Percentiles rank a stretch among this genome's conserved stretches.
Evolutionary conservation across 2,113 vertebrate genomes (phyloP).

Genomic region (Hypomesus transpacificus): DNA sequence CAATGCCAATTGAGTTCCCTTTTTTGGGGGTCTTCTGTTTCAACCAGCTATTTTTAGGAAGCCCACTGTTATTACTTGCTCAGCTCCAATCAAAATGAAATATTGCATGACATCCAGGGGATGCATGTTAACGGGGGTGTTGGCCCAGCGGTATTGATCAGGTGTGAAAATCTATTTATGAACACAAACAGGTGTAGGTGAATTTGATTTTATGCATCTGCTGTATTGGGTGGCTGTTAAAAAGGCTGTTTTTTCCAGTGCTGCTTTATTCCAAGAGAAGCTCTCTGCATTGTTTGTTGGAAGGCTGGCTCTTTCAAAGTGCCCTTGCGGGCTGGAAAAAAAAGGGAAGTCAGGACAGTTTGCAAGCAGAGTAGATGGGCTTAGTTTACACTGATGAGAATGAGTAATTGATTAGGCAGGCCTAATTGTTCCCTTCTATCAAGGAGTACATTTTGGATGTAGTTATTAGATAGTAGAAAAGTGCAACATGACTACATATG

Average conservation of each 20-base stretch:
- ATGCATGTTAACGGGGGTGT: constrained; percentile 61
- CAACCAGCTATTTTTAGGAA: constrained; percentile 34
- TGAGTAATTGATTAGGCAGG: not conserved
- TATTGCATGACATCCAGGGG: constrained; percentile 39
- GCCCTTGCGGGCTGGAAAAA: constrained; percentile 17
- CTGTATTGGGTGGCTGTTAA: constrained; percentile 41
- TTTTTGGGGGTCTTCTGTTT: constrained; percentile 35
- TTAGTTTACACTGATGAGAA: not conserved
- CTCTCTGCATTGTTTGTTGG: constrained; percentile 24
- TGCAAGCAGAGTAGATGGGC: not conserved
- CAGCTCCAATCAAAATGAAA: constrained; percentile 70
- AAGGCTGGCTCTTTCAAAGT: not conserved
- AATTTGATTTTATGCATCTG: constrained; percentile 49
- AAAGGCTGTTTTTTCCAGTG: constrained; percentile 38
- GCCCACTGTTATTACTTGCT: constrained; percentile 48
- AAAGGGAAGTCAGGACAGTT: not conserved
- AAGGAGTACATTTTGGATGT: not conserved
- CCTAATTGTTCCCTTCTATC: not conserved
- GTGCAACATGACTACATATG: not conserved
- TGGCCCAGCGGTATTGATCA: constrained; percentile 61
- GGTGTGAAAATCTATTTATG: constrained; percentile 59
- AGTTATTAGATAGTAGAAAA: not conserved
- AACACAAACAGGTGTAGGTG: constrained; percentile 56
- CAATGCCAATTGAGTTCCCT: not conserved
- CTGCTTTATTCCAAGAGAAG: constrained; percentile 47